Evolutionary conservation across 2,113 vertebrate genomes (phyloP).

Genomic region (Indicator maculatus): DNA sequence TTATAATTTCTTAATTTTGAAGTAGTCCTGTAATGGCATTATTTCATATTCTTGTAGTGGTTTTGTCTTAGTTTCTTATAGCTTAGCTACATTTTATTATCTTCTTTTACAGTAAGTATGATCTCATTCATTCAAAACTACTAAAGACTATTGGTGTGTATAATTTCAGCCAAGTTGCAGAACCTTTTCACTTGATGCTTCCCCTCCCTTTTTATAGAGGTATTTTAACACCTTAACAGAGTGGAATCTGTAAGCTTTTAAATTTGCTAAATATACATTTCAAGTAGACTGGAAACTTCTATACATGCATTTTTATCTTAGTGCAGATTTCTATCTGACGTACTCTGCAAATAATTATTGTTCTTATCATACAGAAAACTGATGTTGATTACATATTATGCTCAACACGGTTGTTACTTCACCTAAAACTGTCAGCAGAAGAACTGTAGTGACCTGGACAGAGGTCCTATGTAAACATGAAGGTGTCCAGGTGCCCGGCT

Average conservation of each 20-base stretch:
- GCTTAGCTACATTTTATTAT: background rate
- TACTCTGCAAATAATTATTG: background rate
- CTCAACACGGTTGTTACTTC: background rate
- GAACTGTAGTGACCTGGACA: too few species aligned
- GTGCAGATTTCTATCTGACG: background rate
- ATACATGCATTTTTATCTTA: background rate
- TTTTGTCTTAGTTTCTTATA: background rate
- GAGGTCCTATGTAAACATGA: too few species aligned
- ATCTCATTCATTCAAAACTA: background rate
- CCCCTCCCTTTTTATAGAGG: fast-evolving
- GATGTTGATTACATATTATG: background rate
- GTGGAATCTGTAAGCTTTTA: background rate
- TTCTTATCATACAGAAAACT: background rate
- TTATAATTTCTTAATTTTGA: background rate
- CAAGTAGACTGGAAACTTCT: background rate
- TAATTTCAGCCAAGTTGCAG: background rate
- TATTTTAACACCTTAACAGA: background rate
- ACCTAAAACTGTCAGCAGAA: too few species aligned
- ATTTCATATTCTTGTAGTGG: background rate
- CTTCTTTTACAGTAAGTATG: background rate
- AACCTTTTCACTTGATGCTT: background rate
- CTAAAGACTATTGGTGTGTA: background rate
- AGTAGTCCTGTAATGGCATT: background rate
- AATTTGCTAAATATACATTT: background rate
- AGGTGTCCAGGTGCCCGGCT: too few species aligned